Evolutionary conservation across 2,113 vertebrate genomes (phyloP), one percentile per base, ranked within the genome.

Genomic region (Plectropomus leopardus): DNA sequence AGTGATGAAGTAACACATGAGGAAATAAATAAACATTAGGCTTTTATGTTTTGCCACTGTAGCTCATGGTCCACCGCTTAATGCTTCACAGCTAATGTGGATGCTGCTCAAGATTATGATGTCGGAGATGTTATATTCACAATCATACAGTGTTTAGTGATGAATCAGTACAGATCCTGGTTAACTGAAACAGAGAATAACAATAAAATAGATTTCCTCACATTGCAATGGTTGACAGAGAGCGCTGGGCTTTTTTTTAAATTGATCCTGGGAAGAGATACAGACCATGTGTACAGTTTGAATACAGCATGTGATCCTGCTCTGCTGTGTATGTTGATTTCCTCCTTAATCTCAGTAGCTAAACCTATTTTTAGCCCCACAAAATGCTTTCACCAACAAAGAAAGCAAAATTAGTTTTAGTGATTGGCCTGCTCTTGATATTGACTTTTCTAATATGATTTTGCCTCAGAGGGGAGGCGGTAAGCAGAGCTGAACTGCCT

Each of bases 1-100:
- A 50, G 81, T 93, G 93, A 94, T 93, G 84, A 93, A 94, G 87
- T 85, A 92, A 92, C 86, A 83, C 72, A 72, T 55, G 79, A 74
- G 63, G 51, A 70, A 81, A 92, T 88, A 84, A 92, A 91, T 87
- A 92, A 88, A 88, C 90, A 91, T 90, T 57, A 85, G 89, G 55
- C 71, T 63, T 82, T 80, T 63, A 34, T 79, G 74, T 82, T 69
- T 89, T 67, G 47, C 61, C 57, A 23, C 42, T 26, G n/a, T 72
- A 72, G 71, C n/a, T 57, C 53, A 42, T 34, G 55, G 64, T 67
- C 58, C 60, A 67, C 5, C n/a, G 40, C 55, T 64, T 64, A 28
- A 72, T 74, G 65, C 70, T 51, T 11, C 48, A 71, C 30, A 45
- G 24, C 66, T 45, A 28, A 32, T 61, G 59, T 47, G 19, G 45